phyloP scores from a whole-genome alignment of 2,113 vertebrate genomes.

The Cheilinus undulatus region DNA sequence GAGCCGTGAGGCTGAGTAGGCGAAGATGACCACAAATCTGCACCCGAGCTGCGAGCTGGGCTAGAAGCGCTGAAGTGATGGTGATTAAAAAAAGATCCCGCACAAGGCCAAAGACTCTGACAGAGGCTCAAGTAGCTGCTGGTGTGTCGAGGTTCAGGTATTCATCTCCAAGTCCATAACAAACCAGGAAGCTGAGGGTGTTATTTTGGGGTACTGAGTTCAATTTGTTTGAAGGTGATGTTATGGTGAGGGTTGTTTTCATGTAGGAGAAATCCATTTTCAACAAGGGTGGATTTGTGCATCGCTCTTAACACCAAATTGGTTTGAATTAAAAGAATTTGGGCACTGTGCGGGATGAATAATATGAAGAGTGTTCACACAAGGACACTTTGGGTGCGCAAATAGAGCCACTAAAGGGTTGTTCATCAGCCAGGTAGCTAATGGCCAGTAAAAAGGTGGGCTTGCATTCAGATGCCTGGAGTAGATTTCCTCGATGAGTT shows the following conservation, averaged over 20 bases:
- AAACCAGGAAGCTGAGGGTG: slow-evolving; percentile 19
- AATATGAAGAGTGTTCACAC: slow-evolving; percentile 28
- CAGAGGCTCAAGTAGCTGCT: slow-evolving; percentile 18
- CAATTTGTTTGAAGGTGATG: slow-evolving; percentile 37
- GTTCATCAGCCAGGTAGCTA: slow-evolving; percentile 62
- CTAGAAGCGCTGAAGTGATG: neutral
- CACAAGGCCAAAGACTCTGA: slow-evolving; percentile 64
- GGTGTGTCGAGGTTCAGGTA: slow-evolving; percentile 34
- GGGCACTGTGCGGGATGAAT: slow-evolving; percentile 24
- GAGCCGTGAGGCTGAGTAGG: slow-evolving; percentile 38
- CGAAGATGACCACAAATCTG: slow-evolving; percentile 45
- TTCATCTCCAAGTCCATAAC: slow-evolving; percentile 19
- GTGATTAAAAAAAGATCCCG: slow-evolving; percentile 10
- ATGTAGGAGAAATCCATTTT: slow-evolving; percentile 33
- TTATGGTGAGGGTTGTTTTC: slow-evolving; percentile 39
- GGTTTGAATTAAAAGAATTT: slow-evolving; percentile 34
- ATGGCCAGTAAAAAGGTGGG: slow-evolving; percentile 42
- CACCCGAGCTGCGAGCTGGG: slow-evolving; percentile 32
- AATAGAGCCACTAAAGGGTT: slow-evolving; percentile 46
- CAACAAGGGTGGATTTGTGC: slow-evolving; percentile 30
- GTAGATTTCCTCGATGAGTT: slow-evolving; percentile 33
- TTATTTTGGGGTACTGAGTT: slow-evolving; percentile 39
- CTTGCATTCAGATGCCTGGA: slow-evolving; percentile 13
- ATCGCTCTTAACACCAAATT: slow-evolving; percentile 44
- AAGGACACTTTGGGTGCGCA: slow-evolving; percentile 29